Base-by-base conservation (phyloP, 2,113 vertebrate species). In the Excalfactoria chinensis region DNA sequence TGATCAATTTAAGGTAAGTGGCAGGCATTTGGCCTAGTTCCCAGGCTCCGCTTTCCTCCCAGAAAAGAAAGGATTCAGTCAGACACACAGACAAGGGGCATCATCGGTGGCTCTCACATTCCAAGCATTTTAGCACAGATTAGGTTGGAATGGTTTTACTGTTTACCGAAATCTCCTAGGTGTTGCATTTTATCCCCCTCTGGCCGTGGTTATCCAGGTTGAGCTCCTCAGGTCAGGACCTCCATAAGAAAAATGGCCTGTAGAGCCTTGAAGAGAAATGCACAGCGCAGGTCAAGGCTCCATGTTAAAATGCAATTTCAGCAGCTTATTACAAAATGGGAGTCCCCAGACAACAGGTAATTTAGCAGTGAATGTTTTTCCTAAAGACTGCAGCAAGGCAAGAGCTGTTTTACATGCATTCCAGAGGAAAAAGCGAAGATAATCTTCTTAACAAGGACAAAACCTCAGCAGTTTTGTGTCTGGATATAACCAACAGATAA, bases 1-100 rank as follows among this genome's bases (percentile, higher is more conserved):
- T 97, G 97, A 98, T 97, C 97, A 98, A 85, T 97, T 97, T 97
- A 98, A 98, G 97, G 97, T 97, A 98, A 98, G 95, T 97, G 97
- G 96, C 97, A 98, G 97, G 86, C 97, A 78, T 97, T 96, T 98
- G 98, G 98, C 97, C 95, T 95, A 77, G 89, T 97, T 98, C 98
- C 98, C 97, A 98, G 97, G 95, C 96, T 96, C 95, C 94, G 96
- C 96, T 97, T 97, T 97, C 97, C 95, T 89, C 86, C 17, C 10
- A 97, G 95, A 96, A 97, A 98, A 98, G 86, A 98, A 98, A 97
- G 95, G 97, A 96, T 96, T 98, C 97, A 97, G 96, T 92, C 94
- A 98, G 97, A 98, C 96, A 97, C 95, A 97, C 93, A 97, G 95
- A 97, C 96, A 97, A 98, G 96, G 96, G 97, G 95, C 97, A 97